phyloP scores from a whole-genome alignment of 2,888 invertebrate species.

The Apomyelois bistriatella region DNA sequence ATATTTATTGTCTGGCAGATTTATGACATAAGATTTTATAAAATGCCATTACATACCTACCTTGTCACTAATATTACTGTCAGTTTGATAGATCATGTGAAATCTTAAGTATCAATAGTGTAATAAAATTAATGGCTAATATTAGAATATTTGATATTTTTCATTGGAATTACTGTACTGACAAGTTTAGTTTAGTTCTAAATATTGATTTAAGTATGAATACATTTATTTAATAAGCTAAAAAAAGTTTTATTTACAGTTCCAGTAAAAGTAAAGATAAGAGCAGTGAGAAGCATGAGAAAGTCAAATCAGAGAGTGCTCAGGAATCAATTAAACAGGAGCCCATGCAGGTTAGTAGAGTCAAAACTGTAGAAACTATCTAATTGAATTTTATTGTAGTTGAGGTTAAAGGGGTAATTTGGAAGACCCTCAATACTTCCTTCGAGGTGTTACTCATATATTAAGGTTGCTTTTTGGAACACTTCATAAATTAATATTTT shows the following conservation, averaged over 20 bases:
- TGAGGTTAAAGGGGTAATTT: too few species aligned
- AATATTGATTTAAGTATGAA: not conserved
- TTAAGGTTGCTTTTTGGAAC: too few species aligned
- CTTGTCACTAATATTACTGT: constrained; percentile 7
- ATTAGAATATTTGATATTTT: constrained; percentile 3
- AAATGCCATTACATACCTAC: too few species aligned
- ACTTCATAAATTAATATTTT: too few species aligned
- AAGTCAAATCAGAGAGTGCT: constrained; percentile 47
- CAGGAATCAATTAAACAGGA: constrained; percentile 62
- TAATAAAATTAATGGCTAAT: not conserved
- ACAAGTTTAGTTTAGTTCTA: not conserved
- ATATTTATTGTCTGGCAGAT: too few species aligned
- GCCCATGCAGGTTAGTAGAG: constrained; percentile 51
- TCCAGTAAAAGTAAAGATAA: constrained; percentile 64
- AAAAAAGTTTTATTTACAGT: constrained; percentile 26
- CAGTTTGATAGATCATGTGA: constrained; percentile 11
- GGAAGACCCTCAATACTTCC: too few species aligned
- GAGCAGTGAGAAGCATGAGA: constrained; percentile 49
- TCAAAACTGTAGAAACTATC: not conserved
- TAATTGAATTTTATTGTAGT: too few species aligned
- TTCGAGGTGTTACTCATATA: too few species aligned
- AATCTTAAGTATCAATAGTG: not conserved
- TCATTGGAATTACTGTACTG: not conserved
- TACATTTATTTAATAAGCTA: not conserved
- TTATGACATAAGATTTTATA: too few species aligned